Percentiles rank a stretch among this genome's conserved stretches.
These are phyloP conservation scores for Polyodon spathula DNA, from an alignment of 2,113 vertebrate genomes.

Conservation along the genomic window DNA sequence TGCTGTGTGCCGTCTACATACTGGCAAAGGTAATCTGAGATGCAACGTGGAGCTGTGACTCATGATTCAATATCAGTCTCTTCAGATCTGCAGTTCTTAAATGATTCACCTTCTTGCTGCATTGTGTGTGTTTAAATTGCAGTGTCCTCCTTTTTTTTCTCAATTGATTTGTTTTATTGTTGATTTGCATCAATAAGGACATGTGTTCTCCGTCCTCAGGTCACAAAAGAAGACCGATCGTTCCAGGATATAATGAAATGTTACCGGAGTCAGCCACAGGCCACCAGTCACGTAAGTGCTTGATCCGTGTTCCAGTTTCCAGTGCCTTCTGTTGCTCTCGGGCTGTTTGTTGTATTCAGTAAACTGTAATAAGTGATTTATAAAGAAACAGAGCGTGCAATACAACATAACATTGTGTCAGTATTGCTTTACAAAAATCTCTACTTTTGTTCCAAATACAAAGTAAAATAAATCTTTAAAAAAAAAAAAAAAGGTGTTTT, in stretches of 20 bases:
- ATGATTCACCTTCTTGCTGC: not conserved
- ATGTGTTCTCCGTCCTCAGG: constrained; percentile 43
- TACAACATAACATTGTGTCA: no score
- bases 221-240: constrained; percentile 84
- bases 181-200: not conserved
- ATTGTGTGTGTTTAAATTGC: not conserved
- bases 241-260: constrained; percentile 98
- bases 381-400: constrained; percentile 22
- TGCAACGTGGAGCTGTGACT: no score
- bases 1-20: constrained; percentile 71
- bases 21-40: constrained; percentile 52
- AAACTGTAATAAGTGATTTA: no score
- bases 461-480: no score
- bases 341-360: no score
- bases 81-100: no score
- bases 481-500: no score
- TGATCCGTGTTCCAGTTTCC: not conserved
- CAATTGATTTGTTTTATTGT: not conserved
- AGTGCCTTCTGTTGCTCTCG: no score
- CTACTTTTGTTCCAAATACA: no score
- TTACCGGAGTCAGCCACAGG: constrained; percentile 94
- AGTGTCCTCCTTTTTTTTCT: not conserved
- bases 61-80: no score
- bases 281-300: constrained; percentile 82
- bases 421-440: no score